Conservation (phyloP, 2,888 invertebrate species). For the Gastrophysa polygoni region DNA sequence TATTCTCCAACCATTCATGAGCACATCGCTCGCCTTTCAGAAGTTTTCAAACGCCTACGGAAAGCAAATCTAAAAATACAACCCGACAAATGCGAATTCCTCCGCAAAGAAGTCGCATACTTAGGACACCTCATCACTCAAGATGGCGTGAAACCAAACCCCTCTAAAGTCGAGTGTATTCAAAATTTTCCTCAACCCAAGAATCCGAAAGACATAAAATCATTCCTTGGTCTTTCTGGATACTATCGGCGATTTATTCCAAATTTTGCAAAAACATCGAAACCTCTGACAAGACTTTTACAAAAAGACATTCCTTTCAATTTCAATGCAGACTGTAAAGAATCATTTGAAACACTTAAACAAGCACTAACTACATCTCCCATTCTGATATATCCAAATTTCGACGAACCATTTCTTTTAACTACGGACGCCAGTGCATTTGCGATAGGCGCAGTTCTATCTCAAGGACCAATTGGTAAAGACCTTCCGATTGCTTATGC, state of each 20-base stretch:
- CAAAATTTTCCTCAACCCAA: background rate
- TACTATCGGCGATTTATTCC: conserved; percentile 5
- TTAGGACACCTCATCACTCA: background rate
- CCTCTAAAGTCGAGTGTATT: background rate
- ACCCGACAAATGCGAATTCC: background rate
- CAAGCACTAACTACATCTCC: conserved; percentile 6
- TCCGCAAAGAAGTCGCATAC: background rate
- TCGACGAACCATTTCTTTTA: conserved; percentile 41
- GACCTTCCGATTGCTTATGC: too few relatives aligned
- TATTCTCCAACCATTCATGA: conserved; percentile 20
- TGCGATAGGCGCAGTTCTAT: conserved; percentile 34
- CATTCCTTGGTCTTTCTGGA: background rate
- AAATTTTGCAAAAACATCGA: conserved; percentile 5
- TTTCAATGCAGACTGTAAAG: conserved; percentile 21
- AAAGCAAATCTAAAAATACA: background rate
- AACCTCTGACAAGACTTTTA: conserved; percentile 2
- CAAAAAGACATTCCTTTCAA: conserved; percentile 27
- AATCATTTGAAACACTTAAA: conserved; percentile 11
- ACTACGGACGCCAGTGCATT: conserved; percentile 48
- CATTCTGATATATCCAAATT: conserved; percentile 46
- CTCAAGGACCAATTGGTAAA: conserved; percentile 41
- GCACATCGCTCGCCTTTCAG: conserved; percentile 18
- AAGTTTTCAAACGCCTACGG: conserved; percentile 25
- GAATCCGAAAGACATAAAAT: background rate
- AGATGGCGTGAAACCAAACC: conserved; percentile 1